phyloP scores from a whole-genome alignment of 2,888 invertebrate genomes.

The Candidula unifasciata region DNA sequence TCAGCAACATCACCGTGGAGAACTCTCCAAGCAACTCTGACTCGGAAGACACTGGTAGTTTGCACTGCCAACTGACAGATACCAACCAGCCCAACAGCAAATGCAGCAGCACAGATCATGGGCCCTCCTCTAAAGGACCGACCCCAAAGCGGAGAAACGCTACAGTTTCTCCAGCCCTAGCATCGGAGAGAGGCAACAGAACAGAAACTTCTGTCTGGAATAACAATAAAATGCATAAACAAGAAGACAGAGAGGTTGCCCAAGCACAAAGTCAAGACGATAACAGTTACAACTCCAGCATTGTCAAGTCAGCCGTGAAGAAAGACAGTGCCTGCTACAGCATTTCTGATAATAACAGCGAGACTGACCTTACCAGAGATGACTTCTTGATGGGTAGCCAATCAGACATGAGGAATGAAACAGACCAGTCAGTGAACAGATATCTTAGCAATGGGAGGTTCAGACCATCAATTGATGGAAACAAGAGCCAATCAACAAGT shows the following conservation, averaged over 20 bases:
- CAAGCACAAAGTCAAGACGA: slow-evolving; percentile 4
- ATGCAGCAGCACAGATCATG: neutral
- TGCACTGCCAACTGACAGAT: neutral
- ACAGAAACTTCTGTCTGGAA: neutral
- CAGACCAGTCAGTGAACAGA: slow-evolving; percentile 15
- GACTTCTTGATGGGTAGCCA: slow-evolving; percentile 24
- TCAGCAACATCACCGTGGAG: slow-evolving; percentile 51
- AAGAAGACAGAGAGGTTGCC: neutral
- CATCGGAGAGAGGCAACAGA: neutral
- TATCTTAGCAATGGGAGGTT: slow-evolving; percentile 14
- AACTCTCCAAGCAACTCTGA: slow-evolving; percentile 47
- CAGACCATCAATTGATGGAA: neutral
- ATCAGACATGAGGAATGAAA: slow-evolving; percentile 26
- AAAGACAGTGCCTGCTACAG: slow-evolving; percentile 53
- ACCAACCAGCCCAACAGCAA: neutral
- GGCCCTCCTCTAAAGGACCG: neutral
- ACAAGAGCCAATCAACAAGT: slow-evolving; percentile 12
- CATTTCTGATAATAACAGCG: slow-evolving; percentile 41
- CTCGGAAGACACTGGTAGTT: slow-evolving; percentile 28
- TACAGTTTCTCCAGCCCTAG: slow-evolving; percentile 26
- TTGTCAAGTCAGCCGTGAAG: slow-evolving; percentile 25
- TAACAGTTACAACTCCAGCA: neutral
- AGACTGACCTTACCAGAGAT: slow-evolving; percentile 32
- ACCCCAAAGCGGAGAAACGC: slow-evolving; percentile 37
- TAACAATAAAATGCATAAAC: neutral